A percentile compares a stretch with the other conserved stretches of the same genome.
Conservation (phyloP, 30 jellyfish, hydroid and myxozoan species). For the Rhopilema esculentum region DNA sequence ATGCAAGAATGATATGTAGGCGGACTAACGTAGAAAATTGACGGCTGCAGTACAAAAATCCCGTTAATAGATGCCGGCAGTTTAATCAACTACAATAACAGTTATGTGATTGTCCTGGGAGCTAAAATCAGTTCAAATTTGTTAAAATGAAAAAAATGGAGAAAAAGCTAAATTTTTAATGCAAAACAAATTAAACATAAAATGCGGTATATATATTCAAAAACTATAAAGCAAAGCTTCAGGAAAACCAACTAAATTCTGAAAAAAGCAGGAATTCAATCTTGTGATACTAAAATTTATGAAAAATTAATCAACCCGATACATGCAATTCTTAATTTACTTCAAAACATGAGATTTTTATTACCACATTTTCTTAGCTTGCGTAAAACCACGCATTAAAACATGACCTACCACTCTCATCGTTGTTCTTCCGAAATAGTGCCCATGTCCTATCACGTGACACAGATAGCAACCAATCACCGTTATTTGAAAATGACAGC, state of each 20-base stretch:
- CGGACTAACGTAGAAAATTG: no score
- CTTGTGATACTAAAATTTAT: not conserved
- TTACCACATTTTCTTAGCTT: not conserved
- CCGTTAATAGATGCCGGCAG: no score
- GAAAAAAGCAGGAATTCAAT: not conserved
- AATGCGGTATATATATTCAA: not conserved
- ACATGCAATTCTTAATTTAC: not conserved
- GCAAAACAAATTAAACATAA: no score
- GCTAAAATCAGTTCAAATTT: no score
- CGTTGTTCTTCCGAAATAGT: slow-evolving; percentile 38
- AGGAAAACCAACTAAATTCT: not conserved
- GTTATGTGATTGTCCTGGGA: no score
- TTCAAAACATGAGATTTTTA: not conserved
- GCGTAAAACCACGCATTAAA: slow-evolving; percentile 8
- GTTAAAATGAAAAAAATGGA: not conserved
- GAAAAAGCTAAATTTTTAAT: no score
- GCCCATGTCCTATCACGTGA: slow-evolving; percentile 99
- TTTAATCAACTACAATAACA: no score
- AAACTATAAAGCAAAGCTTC: not conserved
- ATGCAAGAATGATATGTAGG: no score
- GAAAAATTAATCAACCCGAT: not conserved
- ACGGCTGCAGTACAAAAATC: no score
- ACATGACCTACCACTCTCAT: not conserved
- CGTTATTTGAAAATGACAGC: slow-evolving; percentile 79
- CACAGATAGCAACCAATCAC: slow-evolving; percentile 82